These are phyloP conservation scores for Procavia capensis DNA, from an alignment of 2,113 vertebrate species.

Conservation along the genomic window DNA sequence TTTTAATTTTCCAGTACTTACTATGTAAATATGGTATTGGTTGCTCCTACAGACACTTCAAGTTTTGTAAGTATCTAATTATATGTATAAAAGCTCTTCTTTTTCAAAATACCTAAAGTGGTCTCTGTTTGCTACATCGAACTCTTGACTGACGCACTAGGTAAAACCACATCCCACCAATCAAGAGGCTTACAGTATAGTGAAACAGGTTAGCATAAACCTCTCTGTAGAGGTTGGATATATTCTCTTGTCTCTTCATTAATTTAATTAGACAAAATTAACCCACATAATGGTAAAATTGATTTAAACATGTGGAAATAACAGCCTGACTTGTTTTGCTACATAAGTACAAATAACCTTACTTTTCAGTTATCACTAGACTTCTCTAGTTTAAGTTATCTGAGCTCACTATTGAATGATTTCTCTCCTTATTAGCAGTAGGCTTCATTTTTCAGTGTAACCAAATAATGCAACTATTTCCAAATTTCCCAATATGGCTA, in stretches of 20 bases:
- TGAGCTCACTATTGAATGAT: not conserved
- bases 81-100: not conserved
- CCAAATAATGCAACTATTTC: not conserved
- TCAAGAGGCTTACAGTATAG: not conserved
- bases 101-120: not conserved
- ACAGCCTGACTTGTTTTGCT: not conserved
- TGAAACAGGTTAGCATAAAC: not conserved
- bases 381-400: not conserved
- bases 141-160: not conserved
- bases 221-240: not conserved
- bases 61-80: not conserved
- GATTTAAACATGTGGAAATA: not conserved
- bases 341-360: not conserved
- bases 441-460: not conserved
- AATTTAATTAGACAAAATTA: not conserved
- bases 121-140: not conserved
- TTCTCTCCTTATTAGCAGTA: not conserved
- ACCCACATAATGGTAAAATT: not conserved
- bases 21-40: not conserved
- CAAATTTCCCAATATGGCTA: not conserved
- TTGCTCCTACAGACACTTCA: not conserved
- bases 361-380: not conserved
- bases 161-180: not conserved
- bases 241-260: not conserved
- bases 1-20: not conserved